phyloP scores from a whole-genome alignment of 2,113 vertebrate genomes.

The Syrrhaptes paradoxus region DNA sequence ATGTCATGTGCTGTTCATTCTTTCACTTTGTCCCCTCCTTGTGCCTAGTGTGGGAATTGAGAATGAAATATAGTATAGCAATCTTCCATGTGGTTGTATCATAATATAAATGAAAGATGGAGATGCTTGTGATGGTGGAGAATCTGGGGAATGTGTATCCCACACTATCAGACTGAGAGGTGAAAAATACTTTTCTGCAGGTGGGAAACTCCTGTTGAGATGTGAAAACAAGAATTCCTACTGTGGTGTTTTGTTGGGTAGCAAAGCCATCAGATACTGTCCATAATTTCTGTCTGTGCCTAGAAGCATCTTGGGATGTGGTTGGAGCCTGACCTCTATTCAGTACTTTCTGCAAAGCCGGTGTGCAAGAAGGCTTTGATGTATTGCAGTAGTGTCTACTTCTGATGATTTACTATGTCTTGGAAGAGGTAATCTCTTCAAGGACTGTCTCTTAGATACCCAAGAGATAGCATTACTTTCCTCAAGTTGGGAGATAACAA shows the following conservation, averaged over 20 bases:
- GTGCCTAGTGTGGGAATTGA: neutral
- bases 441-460: neutral
- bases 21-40: neutral
- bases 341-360: neutral
- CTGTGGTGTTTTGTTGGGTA: neutral
- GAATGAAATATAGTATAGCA: neutral
- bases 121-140: neutral
- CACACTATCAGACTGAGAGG: no score
- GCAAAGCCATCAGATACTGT: neutral
- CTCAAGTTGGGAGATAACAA: neutral
- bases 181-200: neutral
- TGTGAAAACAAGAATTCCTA: neutral
- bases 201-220: fast-evolving
- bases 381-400: neutral
- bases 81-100: fast-evolving
- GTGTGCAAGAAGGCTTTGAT: neutral
- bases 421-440: neutral
- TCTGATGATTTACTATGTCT: neutral
- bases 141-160: neutral
- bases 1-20: neutral
- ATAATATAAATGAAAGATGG: neutral
- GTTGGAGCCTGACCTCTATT: neutral
- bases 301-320: neutral
- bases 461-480: neutral
- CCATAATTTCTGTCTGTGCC: neutral